Percentiles rank a stretch among this genome's conserved stretches.
Conservation (phyloP, 2,888 invertebrate species). For the Conchocele bisecta region DNA sequence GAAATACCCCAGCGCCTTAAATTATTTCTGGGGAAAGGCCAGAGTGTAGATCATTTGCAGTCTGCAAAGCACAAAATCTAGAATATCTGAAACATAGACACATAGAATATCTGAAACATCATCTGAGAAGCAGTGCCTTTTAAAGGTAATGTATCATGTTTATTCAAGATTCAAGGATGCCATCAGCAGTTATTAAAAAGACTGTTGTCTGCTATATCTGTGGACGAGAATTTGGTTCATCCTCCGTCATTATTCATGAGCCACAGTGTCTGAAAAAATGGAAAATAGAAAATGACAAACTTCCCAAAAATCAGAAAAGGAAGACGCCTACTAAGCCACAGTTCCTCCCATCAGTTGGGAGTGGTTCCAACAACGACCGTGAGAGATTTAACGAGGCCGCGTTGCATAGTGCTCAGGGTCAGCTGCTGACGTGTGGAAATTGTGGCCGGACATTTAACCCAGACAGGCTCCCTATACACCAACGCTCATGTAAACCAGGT, state of each 20-base stretch:
- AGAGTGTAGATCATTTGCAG: no score
- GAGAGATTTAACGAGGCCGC: slow-evolving; percentile 84
- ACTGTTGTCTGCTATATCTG: slow-evolving; percentile 86
- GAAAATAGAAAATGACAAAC: slow-evolving; percentile 85
- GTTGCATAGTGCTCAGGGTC: slow-evolving; percentile 85
- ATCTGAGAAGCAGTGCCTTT: no score
- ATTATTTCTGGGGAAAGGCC: no score
- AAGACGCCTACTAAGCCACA: slow-evolving; percentile 85
- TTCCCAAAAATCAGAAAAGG: slow-evolving; percentile 85
- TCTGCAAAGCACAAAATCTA: no score
- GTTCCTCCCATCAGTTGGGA: slow-evolving; percentile 84
- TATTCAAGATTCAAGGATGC: no score
- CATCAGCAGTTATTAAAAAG: no score
- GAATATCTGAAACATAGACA: no score
- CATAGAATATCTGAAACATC: no score
- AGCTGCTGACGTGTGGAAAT: slow-evolving; percentile 73
- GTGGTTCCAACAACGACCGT: slow-evolving; percentile 76
- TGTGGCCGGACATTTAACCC: slow-evolving; percentile 88
- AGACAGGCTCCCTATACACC: slow-evolving; percentile 86
- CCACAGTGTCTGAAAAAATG: slow-evolving; percentile 87
- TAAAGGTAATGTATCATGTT: no score
- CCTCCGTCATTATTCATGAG: slow-evolving; percentile 87
- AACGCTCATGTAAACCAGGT: slow-evolving; percentile 84
- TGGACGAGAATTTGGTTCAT: slow-evolving; percentile 86
- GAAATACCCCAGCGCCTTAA: no score